phyloP scores from a whole-genome alignment of 2,797 vertebrate genomes.

The Anguilla obscura region DNA sequence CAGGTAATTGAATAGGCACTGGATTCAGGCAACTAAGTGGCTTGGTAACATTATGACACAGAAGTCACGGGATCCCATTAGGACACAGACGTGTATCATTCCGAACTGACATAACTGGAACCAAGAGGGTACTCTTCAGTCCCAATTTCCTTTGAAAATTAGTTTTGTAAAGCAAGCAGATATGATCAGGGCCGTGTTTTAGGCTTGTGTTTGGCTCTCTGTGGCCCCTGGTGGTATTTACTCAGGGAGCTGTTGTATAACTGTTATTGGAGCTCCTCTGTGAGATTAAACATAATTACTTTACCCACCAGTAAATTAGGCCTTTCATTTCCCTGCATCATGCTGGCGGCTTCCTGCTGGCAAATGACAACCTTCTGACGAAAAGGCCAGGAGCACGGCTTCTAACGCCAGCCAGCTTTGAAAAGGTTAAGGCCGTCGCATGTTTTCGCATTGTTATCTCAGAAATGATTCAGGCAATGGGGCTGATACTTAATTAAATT shows the following conservation, averaged over 20 bases:
- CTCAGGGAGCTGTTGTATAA: slow-evolving; percentile 23
- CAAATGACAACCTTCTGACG: slow-evolving; percentile 30
- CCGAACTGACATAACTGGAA: neutral
- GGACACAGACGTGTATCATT: slow-evolving; percentile 19
- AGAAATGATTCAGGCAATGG: slow-evolving; percentile 35
- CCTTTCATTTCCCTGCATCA: slow-evolving; percentile 37
- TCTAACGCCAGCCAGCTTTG: slow-evolving; percentile 13
- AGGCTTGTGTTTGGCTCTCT: neutral
- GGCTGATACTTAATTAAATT: slow-evolving; percentile 46
- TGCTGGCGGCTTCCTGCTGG: neutral
- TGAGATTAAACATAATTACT: slow-evolving; percentile 49
- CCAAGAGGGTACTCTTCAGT: slow-evolving; percentile 26
- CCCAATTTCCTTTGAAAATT: slow-evolving; percentile 52
- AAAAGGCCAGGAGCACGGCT: slow-evolving; percentile 32
- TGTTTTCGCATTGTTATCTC: slow-evolving; percentile 11
- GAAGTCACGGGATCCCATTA: neutral
- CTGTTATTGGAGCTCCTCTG: slow-evolving; percentile 25
- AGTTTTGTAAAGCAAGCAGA: slow-evolving; percentile 24
- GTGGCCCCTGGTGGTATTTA: slow-evolving; percentile 14
- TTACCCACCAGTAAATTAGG: slow-evolving; percentile 37
- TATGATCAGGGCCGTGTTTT: slow-evolving; percentile 27
- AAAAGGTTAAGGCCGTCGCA: slow-evolving; percentile 30
- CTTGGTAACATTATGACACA: slow-evolving; percentile 14
- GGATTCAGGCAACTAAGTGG: neutral
- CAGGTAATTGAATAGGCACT: slow-evolving; percentile 2